Evolutionary conservation across 2,113 vertebrate species (phyloP).

Genomic region (Pampusana beccarii): DNA sequence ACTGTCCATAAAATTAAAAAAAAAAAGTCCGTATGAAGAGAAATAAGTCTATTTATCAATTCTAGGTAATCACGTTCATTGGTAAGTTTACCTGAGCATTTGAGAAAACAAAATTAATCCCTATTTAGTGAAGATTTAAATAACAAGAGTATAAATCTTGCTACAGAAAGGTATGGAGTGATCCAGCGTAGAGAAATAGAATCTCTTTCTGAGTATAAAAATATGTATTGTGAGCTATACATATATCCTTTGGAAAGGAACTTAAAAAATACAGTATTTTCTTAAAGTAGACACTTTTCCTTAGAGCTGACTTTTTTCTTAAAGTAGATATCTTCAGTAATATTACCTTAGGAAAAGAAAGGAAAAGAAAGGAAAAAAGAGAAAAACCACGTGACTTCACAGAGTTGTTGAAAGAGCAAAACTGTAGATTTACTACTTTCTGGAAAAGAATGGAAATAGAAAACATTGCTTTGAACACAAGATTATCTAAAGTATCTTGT

Average conservation of each 20-base stretch:
- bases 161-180: neutral
- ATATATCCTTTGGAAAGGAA: neutral
- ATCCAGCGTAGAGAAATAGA: neutral
- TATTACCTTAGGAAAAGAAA: neutral
- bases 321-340: neutral
- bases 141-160: neutral
- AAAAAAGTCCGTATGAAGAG: neutral
- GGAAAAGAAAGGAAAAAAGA: too few relatives aligned
- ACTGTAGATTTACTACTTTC: neutral
- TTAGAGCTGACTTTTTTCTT: neutral
- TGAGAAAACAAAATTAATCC: neutral
- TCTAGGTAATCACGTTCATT: neutral
- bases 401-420: neutral
- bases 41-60: neutral
- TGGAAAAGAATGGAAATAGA: neutral
- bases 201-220: neutral
- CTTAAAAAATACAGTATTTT: neutral
- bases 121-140: neutral
- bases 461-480: neutral
- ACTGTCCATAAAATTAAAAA: neutral
- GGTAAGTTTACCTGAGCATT: neutral
- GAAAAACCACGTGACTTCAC: neutral
- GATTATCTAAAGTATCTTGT: neutral
- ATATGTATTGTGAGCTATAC: neutral
- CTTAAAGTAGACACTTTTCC: neutral